phyloP scores from a whole-genome alignment of 2,888 invertebrate genomes.

The Vannuccia rotundouncinata region DNA sequence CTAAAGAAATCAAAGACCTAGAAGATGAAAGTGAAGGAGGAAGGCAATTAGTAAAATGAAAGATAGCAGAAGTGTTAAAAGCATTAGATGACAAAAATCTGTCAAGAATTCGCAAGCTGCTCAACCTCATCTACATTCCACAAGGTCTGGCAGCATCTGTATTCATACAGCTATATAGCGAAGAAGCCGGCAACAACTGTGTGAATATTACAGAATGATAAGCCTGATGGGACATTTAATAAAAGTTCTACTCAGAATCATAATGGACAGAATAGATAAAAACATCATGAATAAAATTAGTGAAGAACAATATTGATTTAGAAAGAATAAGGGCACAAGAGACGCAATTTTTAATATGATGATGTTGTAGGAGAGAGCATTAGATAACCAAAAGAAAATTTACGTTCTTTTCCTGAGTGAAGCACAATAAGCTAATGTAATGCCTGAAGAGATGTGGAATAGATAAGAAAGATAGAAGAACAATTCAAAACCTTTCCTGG shows the following conservation, averaged over 20 bases:
- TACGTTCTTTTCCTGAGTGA: constrained; percentile 13
- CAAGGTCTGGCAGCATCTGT: constrained; percentile 5
- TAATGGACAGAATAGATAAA: constrained; percentile 21
- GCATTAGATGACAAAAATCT: constrained; percentile 23
- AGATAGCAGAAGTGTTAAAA: constrained; percentile 21
- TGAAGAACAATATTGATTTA: constrained; percentile 30
- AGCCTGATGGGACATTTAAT: constrained; percentile 23
- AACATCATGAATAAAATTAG: constrained; percentile 12
- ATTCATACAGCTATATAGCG: constrained; percentile 22
- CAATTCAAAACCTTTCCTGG: constrained; percentile 9
- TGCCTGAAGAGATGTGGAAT: not conserved
- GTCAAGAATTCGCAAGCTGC: constrained; percentile 6
- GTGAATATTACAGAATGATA: constrained; percentile 2
- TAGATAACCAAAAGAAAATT: constrained; percentile 9
- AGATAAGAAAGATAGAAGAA: constrained; percentile 15
- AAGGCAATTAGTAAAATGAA: constrained; percentile 26
- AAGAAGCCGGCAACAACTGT: constrained; percentile 24
- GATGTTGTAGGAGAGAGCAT: constrained; percentile 1
- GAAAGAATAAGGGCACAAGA: constrained; percentile 8
- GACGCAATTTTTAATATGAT: constrained; percentile 25
- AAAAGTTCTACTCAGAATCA: constrained; percentile 11
- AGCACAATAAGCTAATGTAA: constrained; percentile 12
- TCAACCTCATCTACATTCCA: constrained; percentile 16
- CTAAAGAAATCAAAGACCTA: constrained; percentile 15
- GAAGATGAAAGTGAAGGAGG: constrained; percentile 26